These are phyloP conservation scores for Pollachius pollachius DNA, from an alignment of 2,113 vertebrate genomes.

Conservation along the genomic window DNA sequence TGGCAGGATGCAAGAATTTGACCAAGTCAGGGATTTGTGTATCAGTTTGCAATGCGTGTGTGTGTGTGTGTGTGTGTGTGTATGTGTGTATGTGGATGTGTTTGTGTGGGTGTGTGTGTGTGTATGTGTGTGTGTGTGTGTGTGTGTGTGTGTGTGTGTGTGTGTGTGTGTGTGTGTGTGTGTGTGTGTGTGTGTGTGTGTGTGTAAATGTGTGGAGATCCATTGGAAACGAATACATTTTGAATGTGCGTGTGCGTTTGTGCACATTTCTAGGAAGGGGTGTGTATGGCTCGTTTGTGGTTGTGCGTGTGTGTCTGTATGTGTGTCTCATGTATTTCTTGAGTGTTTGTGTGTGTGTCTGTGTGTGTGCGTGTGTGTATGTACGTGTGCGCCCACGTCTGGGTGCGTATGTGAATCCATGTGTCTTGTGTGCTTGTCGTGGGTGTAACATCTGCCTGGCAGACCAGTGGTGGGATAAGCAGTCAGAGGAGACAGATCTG, in stretches of 20 bases:
- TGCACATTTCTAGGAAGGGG: too few species aligned
- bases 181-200: not conserved
- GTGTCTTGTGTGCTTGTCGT: too few species aligned
- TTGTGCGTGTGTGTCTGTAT: not conserved
- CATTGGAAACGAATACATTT: too few species aligned
- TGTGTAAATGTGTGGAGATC: not conserved
- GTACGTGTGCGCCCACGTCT: too few species aligned
- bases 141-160: not conserved
- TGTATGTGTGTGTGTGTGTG: not conserved
- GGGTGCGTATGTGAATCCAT: too few species aligned
- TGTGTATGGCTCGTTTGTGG: not conserved
- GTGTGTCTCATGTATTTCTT: not conserved
- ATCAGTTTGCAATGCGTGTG: slow-evolving; percentile 3
- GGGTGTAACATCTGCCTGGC: not conserved
- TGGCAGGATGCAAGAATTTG: slow-evolving; percentile 7
- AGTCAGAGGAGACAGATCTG: not conserved
- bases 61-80: not conserved
- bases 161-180: not conserved
- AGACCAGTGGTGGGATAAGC: not conserved
- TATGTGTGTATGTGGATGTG: too few species aligned
- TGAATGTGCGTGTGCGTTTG: not conserved
- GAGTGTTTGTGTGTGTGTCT: too few species aligned
- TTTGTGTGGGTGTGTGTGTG: too few species aligned
- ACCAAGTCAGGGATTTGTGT: slow-evolving; percentile 14
- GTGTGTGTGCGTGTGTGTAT: too few species aligned